Evolutionary conservation across 2,797 vertebrate species (phyloP).

Genomic region (Melanotaenia nigrans): DNA sequence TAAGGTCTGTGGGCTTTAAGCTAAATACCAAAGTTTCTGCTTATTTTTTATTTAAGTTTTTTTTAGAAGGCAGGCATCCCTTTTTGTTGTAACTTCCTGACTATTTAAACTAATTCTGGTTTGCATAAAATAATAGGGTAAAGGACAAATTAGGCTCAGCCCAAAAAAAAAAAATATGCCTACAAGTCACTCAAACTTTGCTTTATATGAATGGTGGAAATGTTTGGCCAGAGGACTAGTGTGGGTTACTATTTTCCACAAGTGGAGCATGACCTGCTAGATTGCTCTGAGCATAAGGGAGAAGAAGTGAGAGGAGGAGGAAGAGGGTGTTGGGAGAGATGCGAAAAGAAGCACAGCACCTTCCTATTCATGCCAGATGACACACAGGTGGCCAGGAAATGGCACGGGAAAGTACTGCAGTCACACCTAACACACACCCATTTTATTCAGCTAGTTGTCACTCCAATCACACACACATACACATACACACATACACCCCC

Average conservation of each 20-base stretch:
- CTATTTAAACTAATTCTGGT: slow-evolving; percentile 42
- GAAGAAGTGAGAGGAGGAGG: slow-evolving; percentile 13
- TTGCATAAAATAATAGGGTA: slow-evolving; percentile 23
- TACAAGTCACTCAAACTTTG: slow-evolving; percentile 37
- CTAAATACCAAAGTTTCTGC: not conserved
- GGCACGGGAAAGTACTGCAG: slow-evolving; percentile 51
- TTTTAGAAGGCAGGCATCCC: not conserved
- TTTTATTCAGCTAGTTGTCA: slow-evolving; percentile 43
- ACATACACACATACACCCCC: not conserved
- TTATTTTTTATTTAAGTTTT: not conserved
- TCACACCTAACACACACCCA: slow-evolving; percentile 51
- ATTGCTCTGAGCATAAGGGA: slow-evolving; percentile 39
- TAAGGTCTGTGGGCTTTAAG: no score
- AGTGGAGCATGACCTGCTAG: slow-evolving; percentile 60
- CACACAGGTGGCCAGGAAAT: slow-evolving; percentile 67
- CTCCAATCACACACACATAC: slow-evolving; percentile 7
- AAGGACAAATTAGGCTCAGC: slow-evolving; percentile 25
- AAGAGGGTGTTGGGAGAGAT: slow-evolving; percentile 56
- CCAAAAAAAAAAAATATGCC: slow-evolving; percentile 31
- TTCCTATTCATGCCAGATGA: slow-evolving; percentile 65
- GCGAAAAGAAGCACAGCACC: slow-evolving; percentile 48
- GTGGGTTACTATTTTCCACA: slow-evolving; percentile 61
- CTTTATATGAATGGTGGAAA: slow-evolving; percentile 54
- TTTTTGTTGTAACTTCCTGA: slow-evolving; percentile 28
- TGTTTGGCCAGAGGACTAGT: slow-evolving; percentile 53